Evolutionary conservation across 64 coral and sea anemone species (phyloP).

Genomic region (Astreopora myriophthalma): DNA sequence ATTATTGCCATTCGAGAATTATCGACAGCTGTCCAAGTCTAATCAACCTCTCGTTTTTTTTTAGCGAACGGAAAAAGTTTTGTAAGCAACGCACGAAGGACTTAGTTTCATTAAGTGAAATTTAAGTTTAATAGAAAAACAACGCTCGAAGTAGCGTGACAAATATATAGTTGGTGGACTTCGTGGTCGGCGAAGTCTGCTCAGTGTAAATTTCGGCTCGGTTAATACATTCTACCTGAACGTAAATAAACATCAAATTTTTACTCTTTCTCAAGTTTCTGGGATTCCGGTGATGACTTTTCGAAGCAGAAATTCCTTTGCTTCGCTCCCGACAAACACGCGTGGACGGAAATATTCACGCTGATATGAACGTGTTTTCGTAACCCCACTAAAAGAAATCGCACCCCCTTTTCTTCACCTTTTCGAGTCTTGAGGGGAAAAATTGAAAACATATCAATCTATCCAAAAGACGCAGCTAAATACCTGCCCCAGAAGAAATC

Average conservation of each 20-base stretch:
- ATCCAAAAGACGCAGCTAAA: not conserved
- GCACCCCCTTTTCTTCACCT: not conserved
- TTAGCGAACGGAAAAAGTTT: not conserved
- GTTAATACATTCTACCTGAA: not conserved
- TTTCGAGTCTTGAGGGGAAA: not conserved
- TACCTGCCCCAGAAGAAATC: constrained; percentile 27
- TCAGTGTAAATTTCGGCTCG: not conserved
- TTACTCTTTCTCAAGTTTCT: not conserved
- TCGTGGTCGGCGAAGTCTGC: not conserved
- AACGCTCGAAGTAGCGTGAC: not conserved
- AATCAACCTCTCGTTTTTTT: not conserved
- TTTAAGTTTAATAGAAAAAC: not conserved
- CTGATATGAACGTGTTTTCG: not conserved
- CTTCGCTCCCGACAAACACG: not conserved
- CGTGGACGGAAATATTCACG: not conserved
- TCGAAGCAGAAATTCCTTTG: constrained; percentile 1
- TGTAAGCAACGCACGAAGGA: not conserved
- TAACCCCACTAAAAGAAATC: not conserved
- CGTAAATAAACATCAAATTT: not conserved
- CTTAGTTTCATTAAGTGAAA: not conserved
- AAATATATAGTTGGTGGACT: not conserved
- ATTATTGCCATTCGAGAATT: not conserved
- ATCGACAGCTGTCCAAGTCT: not conserved
- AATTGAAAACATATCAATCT: not conserved
- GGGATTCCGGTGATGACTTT: not conserved